These are phyloP conservation scores for Azorinus chamasolen DNA, from an alignment of 2,888 invertebrate species.

Conservation along the genomic window DNA sequence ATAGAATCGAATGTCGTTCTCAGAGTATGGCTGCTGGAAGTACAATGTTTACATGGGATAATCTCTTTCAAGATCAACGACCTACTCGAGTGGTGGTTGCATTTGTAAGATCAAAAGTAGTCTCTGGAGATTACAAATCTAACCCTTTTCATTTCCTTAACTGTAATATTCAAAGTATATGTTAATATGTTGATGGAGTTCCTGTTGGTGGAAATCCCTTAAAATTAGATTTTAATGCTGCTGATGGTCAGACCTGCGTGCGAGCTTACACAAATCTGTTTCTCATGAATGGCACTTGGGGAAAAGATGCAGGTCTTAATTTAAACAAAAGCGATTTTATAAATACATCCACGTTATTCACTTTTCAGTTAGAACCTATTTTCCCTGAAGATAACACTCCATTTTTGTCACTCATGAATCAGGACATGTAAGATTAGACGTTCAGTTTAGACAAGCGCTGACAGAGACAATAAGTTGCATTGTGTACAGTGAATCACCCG, in stretches of 20 bases:
- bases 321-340: constrained; percentile 22
- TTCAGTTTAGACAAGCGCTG: constrained; percentile 39
- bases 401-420: constrained; percentile 49
- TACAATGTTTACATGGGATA: no score
- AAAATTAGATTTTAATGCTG: constrained; percentile 31
- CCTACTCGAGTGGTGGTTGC: constrained; percentile 34
- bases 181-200: constrained; percentile 43
- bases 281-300: constrained; percentile 26
- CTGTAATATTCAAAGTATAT: constrained; percentile 36
- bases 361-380: constrained; percentile 47
- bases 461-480: constrained; percentile 43
- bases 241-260: constrained; percentile 21
- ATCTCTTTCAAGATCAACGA: no score
- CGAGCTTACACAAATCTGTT: constrained; percentile 40
- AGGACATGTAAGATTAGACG: constrained; percentile 52
- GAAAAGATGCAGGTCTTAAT: constrained; percentile 28
- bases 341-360: constrained; percentile 33
- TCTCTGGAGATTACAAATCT: no score
- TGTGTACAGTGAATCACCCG: constrained; percentile 46
- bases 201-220: constrained; percentile 47
- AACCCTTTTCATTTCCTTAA: no score
- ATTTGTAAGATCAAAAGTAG: no score
- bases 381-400: constrained; percentile 30
- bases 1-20: no score
- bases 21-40: no score